phyloP scores from a whole-genome alignment of 2,888 invertebrate genomes.

The Rhamnusium bicolor region DNA sequence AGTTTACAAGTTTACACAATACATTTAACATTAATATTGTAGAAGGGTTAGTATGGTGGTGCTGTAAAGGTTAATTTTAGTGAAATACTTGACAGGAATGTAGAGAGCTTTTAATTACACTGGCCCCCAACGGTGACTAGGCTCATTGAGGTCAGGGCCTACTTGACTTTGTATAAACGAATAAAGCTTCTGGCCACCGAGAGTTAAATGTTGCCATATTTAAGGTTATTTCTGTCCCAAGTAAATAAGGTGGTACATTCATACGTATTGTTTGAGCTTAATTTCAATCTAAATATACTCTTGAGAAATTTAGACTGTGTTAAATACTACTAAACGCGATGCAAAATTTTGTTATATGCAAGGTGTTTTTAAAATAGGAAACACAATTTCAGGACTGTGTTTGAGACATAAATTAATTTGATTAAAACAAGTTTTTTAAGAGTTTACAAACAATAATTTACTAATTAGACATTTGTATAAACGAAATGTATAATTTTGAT shows the following conservation, averaged over 20 bases:
- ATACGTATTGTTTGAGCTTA: not conserved
- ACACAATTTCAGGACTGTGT: too few relatives aligned
- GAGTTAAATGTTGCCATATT: not conserved
- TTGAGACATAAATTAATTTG: too few relatives aligned
- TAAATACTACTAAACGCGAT: too few relatives aligned
- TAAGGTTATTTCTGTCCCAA: not conserved
- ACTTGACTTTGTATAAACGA: not conserved
- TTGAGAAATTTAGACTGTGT: too few relatives aligned
- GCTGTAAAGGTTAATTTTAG: not conserved
- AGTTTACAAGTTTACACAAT: slow-evolving; percentile 39
- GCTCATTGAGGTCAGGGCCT: not conserved
- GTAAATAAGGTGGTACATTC: not conserved
- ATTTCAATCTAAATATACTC: not conserved
- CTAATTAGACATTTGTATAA: too few relatives aligned
- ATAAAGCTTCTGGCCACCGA: not conserved
- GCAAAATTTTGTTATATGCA: too few relatives aligned
- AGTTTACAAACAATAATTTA: too few relatives aligned
- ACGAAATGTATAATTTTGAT: too few relatives aligned
- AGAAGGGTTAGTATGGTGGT: not conserved
- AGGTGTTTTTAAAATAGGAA: too few relatives aligned
- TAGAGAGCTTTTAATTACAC: not conserved
- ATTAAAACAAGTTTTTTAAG: too few relatives aligned
- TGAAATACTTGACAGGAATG: not conserved
- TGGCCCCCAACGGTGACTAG: not conserved
- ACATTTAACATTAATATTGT: slow-evolving; percentile 44